Conservation (phyloP, 2,797 vertebrate species). For the Pseudocheirus occidentalis region DNA sequence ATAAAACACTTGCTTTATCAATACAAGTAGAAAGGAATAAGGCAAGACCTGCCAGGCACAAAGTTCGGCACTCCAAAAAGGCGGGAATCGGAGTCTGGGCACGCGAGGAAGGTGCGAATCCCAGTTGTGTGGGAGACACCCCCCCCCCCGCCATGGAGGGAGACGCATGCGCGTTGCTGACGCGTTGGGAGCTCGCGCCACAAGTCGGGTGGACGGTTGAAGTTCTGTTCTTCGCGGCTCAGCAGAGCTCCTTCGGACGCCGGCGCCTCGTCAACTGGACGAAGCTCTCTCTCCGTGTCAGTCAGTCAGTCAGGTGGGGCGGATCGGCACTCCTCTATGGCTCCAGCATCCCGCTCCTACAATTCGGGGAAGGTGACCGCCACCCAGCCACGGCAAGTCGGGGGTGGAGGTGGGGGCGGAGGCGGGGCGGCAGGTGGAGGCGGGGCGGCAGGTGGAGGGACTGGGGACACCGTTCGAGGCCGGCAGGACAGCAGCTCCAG, state of each 20-base stretch:
- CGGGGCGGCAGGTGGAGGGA: no score
- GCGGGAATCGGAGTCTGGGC: not conserved
- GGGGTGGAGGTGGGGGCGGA: no score
- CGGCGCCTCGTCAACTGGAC: not conserved
- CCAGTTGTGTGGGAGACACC: not conserved
- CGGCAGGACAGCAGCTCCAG: not conserved
- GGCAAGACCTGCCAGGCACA: not conserved
- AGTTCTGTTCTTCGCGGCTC: fast-evolving
- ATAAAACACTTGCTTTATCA: not conserved
- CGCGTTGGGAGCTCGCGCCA: not conserved
- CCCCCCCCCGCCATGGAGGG: no score
- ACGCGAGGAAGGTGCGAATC: not conserved
- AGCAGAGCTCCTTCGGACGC: fast-evolving
- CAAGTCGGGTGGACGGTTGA: not conserved
- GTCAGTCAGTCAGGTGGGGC: fast-evolving
- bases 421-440: no score
- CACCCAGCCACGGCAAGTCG: not conserved
- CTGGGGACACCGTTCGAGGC: no score
- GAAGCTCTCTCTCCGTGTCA: fast-evolving
- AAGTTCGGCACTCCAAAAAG: not conserved
- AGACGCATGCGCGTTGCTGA: not conserved
- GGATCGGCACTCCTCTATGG: not conserved
- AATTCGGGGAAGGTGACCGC: not conserved
- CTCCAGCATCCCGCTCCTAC: fast-evolving
- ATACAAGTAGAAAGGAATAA: not conserved